Percentiles rank a stretch among this genome's conserved stretches.
Evolutionary conservation across 1,140 invertebrate species (phyloP).

Genomic region (Zaprionus nigranus): DNA sequence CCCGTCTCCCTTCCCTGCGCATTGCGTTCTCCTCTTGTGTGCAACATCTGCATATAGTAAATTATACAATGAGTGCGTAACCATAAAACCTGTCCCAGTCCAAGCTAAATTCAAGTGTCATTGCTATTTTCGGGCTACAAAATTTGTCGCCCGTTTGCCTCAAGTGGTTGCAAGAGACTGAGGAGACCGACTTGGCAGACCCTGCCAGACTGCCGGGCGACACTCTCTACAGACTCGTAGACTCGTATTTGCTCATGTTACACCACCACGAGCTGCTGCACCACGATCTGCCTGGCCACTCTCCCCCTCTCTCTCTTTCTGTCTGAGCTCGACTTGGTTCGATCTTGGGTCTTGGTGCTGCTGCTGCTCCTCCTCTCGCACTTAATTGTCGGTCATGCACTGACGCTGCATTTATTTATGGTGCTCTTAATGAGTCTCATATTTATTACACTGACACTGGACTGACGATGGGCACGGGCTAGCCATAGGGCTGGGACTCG

Average conservation of each 20-base stretch:
- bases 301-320: slow-evolving; percentile 38
- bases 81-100: slow-evolving; percentile 73
- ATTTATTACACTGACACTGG: slow-evolving; percentile 74
- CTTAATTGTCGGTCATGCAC: slow-evolving; percentile 81
- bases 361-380: slow-evolving; percentile 52
- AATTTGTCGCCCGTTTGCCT: slow-evolving; percentile 72
- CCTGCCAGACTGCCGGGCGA: slow-evolving; percentile 72
- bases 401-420: slow-evolving; percentile 82
- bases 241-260: slow-evolving; percentile 78
- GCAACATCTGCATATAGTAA: slow-evolving; percentile 74
- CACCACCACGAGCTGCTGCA: slow-evolving; percentile 28
- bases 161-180: slow-evolving; percentile 50
- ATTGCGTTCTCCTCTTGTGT: slow-evolving; percentile 10
- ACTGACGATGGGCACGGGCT: slow-evolving; percentile 59
- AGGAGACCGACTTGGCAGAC: slow-evolving; percentile 8
- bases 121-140: slow-evolving; percentile 73
- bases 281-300: slow-evolving; percentile 25
- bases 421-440: slow-evolving; percentile 83
- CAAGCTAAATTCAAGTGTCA: slow-evolving; percentile 76
- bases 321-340: slow-evolving; percentile 13
- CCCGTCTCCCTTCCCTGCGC: slow-evolving; percentile 1
- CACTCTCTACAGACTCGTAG: slow-evolving; percentile 54
- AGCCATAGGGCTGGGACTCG: slow-evolving; percentile 19
- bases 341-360: slow-evolving; percentile 73
- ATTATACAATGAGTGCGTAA: slow-evolving; percentile 70